Percentiles rank a stretch among this genome's conserved stretches.
Conservation (phyloP, 1,140 invertebrate species). For the Apis laboriosa region DNA sequence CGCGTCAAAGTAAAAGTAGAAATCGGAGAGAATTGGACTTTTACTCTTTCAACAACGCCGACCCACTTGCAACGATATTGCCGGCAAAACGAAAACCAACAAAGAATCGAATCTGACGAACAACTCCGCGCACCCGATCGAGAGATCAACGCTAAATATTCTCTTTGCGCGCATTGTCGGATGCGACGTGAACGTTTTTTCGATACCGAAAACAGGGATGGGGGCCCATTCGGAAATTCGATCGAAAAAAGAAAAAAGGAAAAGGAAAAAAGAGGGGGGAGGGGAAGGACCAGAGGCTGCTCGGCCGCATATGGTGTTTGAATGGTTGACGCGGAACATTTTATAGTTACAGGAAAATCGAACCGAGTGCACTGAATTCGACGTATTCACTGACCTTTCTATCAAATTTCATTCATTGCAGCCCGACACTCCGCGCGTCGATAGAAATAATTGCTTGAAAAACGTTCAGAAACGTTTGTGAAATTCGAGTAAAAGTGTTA, state of each 20-base stretch:
- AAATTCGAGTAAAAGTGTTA: background rate
- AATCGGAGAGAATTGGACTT: background rate
- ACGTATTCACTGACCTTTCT: conserved; percentile 38
- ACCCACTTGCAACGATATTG: conserved; percentile 14
- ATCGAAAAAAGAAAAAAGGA: background rate
- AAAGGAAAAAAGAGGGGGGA: background rate
- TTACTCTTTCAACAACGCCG: background rate
- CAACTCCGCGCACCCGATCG: background rate
- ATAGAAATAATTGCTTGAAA: conserved; percentile 16
- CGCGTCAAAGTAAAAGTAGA: background rate
- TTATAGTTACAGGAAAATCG: conserved; percentile 27
- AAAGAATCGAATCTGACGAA: conserved; percentile 30
- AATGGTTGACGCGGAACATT: conserved; percentile 25
- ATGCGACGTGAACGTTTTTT: conserved; percentile 10
- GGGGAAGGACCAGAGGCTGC: background rate
- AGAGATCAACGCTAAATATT: conserved; percentile 6
- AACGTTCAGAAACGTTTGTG: background rate
- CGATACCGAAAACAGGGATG: background rate
- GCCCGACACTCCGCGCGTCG: conserved; percentile 9
- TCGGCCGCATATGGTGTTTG: background rate
- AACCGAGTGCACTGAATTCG: conserved; percentile 23
- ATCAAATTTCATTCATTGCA: conserved; percentile 38
- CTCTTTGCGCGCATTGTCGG: background rate
- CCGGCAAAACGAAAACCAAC: conserved; percentile 1
- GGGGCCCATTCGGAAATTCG: conserved; percentile 21